phyloP scores from a whole-genome alignment of 2,113 vertebrate genomes.

The Siniperca knerii region DNA sequence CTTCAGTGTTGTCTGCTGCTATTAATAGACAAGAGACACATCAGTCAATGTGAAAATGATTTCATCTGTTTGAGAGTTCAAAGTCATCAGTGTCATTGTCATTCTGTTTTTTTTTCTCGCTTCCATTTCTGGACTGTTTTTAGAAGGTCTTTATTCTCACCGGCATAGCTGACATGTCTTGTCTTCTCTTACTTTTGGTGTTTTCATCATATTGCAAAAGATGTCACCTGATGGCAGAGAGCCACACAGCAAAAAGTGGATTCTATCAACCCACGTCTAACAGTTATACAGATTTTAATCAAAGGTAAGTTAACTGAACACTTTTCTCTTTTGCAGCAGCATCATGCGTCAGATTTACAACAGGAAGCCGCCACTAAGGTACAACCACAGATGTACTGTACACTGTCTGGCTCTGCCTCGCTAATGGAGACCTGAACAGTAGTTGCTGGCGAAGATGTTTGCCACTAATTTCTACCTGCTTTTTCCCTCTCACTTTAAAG shows the following conservation, averaged over 20 bases:
- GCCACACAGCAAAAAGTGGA: background rate
- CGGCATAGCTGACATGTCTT: background rate
- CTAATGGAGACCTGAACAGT: background rate
- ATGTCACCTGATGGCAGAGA: background rate
- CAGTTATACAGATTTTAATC: background rate
- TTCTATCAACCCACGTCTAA: conserved; percentile 15
- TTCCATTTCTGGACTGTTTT: conserved; percentile 4
- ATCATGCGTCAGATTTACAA: background rate
- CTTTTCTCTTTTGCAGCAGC: background rate
- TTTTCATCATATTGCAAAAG: background rate
- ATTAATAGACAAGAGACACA: conserved; percentile 15
- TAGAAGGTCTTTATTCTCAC: background rate
- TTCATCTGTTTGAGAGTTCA: conserved; percentile 1
- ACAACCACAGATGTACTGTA: background rate
- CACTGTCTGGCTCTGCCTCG: background rate
- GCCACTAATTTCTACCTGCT: background rate
- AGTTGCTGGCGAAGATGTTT: background rate
- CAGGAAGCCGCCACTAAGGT: background rate
- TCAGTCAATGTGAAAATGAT: background rate
- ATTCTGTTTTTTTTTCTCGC: background rate
- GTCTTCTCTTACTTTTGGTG: background rate
- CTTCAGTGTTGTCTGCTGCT: background rate
- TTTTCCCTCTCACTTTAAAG: background rate
- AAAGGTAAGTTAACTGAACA: conserved; percentile 8
- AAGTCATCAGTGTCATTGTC: background rate